These are phyloP conservation scores for Marasmarcha lunaedactyla DNA, from an alignment of 2,888 invertebrate genomes.

Conservation along the genomic window DNA sequence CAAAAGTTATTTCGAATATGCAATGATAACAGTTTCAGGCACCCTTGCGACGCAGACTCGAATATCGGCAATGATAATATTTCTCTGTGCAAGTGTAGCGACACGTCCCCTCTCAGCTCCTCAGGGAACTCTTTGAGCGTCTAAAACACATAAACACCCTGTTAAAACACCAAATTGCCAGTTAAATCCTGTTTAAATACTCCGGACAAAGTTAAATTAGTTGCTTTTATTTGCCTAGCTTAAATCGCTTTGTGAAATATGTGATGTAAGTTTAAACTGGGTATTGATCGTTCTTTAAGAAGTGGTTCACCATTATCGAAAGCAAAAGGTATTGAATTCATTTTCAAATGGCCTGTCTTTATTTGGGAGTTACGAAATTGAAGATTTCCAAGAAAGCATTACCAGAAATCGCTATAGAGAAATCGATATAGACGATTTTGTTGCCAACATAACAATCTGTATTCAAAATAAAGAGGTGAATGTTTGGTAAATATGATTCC, in stretches of 20 bases:
- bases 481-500: not conserved
- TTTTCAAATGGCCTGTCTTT: not conserved
- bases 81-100: constrained; percentile 95
- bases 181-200: constrained; percentile 1
- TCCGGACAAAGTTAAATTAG: constrained; percentile 2
- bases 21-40: constrained; percentile 89
- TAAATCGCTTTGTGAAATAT: not conserved
- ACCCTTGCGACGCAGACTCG: constrained; percentile 94
- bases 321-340: not conserved
- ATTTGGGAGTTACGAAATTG: too few relatives aligned
- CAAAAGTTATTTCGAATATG: constrained; percentile 96
- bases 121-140: constrained; percentile 96
- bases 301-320: not conserved
- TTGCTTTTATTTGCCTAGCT: not conserved
- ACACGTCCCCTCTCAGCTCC: constrained; percentile 94
- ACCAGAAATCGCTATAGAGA: too few relatives aligned
- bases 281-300: not conserved
- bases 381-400: too few relatives aligned
- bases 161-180: not conserved
- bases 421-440: not conserved
- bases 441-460: not conserved
- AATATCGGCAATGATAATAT: constrained; percentile 95
- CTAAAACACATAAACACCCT: constrained; percentile 60
- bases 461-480: not conserved
- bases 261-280: not conserved